These are phyloP conservation scores for Elgaria multicarinata DNA, from an alignment of 2,113 vertebrate genomes.

Conservation along the genomic window DNA sequence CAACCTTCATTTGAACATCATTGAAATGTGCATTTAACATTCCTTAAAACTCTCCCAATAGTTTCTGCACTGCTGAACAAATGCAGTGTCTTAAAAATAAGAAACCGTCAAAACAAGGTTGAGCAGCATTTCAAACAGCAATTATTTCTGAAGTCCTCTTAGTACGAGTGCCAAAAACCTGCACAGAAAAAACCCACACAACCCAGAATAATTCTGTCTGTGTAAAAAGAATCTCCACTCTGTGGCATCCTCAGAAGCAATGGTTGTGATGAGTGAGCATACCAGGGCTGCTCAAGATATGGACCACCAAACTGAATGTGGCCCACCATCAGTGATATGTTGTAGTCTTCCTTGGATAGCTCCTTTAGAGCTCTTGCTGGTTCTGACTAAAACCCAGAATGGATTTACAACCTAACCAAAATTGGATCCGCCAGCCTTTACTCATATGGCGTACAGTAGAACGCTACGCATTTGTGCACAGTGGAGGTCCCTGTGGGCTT, in stretches of 20 bases:
- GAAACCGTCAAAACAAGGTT: not conserved
- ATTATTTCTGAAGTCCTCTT: constrained; percentile 11
- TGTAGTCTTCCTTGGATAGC: too few species aligned
- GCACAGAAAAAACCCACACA: not conserved
- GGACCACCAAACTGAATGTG: not conserved
- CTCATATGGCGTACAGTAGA: too few species aligned
- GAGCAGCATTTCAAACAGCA: constrained; percentile 2
- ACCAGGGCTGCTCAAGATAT: not conserved
- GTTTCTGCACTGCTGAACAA: constrained; percentile 2
- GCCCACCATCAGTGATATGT: not conserved
- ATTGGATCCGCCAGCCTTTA: too few species aligned
- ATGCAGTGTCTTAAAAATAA: not conserved
- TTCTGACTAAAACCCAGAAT: too few species aligned
- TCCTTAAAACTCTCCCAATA: not conserved
- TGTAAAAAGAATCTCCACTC: not conserved
- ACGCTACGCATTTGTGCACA: too few species aligned
- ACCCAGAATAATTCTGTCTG: not conserved
- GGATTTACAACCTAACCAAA: too few species aligned
- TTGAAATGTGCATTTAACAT: not conserved
- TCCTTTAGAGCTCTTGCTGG: too few species aligned
- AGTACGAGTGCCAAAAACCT: not conserved
- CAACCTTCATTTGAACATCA: not conserved
- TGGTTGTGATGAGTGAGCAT: not conserved
- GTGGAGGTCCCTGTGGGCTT: too few species aligned
- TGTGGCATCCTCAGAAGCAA: not conserved